Percentiles rank a stretch among this genome's conserved stretches.
phyloP scores from a whole-genome alignment of 1,140 invertebrate genomes.

The Bacillus rossius region DNA sequence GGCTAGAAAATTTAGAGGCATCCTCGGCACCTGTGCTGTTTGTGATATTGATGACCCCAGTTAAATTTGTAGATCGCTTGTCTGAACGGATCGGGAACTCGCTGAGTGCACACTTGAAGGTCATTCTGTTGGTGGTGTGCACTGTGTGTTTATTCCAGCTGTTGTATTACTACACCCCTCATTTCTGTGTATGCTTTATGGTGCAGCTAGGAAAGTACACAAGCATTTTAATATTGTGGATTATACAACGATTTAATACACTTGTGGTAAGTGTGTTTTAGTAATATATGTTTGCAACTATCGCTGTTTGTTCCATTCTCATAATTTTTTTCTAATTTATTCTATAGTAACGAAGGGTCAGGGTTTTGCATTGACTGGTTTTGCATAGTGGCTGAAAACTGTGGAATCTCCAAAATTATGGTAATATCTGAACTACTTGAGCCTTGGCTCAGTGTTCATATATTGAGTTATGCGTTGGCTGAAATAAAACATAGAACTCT shows the following conservation, averaged over 20 bases:
- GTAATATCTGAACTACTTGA: no score
- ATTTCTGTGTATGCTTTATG: conserved; percentile 43
- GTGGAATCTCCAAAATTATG: no score
- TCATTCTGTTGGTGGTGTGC: conserved; percentile 40
- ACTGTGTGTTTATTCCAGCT: conserved; percentile 32
- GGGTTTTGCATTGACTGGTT: no score
- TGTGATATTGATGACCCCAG: conserved; percentile 65
- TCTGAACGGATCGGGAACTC: conserved; percentile 65
- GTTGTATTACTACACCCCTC: conserved; percentile 49
- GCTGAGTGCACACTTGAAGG: conserved; percentile 53
- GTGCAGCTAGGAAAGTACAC: conserved; percentile 42
- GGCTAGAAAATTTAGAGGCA: conserved; percentile 59
- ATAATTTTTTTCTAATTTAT: no score
- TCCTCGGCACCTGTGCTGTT: conserved; percentile 56
- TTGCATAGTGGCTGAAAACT: no score
- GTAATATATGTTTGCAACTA: neutral
- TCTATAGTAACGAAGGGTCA: no score
- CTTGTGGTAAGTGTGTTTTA: conserved; percentile 36
- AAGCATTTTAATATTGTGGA: conserved; percentile 37
- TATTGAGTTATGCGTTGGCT: no score
- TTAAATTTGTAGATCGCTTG: conserved; percentile 60
- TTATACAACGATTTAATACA: conserved; percentile 45
- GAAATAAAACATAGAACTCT: no score
- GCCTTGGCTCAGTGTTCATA: no score
- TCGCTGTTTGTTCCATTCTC: neutral